Evolutionary conservation across 2,797 vertebrate species (phyloP).

Genomic region (Sebastes flavidus): DNA sequence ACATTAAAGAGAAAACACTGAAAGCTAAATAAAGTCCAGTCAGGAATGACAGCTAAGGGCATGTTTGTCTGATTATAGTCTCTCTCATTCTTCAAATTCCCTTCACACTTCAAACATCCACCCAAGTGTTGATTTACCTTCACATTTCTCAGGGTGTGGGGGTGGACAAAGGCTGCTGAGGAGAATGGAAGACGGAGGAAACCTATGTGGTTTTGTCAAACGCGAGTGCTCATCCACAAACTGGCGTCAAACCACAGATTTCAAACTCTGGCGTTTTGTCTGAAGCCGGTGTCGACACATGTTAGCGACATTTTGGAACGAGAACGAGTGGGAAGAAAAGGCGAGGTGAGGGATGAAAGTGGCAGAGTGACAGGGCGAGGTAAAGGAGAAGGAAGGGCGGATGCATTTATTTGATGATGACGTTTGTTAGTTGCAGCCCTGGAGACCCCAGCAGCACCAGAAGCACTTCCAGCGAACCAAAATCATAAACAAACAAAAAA

Average conservation of each 20-base stretch:
- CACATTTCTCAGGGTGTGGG: constrained; percentile 34
- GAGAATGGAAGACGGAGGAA: constrained; percentile 51
- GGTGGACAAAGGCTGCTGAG: constrained; percentile 52
- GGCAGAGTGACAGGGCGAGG: constrained; percentile 28
- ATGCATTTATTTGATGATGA: constrained; percentile 76
- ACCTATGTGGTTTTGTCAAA: constrained; percentile 65
- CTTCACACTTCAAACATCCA: constrained; percentile 56
- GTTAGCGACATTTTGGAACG: constrained; percentile 63
- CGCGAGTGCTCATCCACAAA: constrained; percentile 45
- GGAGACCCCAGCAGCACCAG: constrained; percentile 49
- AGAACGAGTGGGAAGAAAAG: constrained; percentile 27
- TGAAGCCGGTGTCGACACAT: constrained; percentile 51
- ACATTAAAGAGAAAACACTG: constrained; percentile 30
- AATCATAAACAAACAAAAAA: constrained; percentile 80
- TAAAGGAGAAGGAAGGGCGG: constrained; percentile 41
- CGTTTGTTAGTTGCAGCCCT: constrained; percentile 66
- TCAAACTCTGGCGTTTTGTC: constrained; percentile 63
- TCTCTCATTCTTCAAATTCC: constrained; percentile 40
- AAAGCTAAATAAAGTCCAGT: constrained; percentile 52
- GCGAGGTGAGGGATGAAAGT: constrained; percentile 36
- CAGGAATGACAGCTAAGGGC: constrained; percentile 50
- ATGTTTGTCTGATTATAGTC: constrained; percentile 57
- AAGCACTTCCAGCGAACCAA: constrained; percentile 58
- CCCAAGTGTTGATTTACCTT: constrained; percentile 58
- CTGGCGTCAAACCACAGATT: constrained; percentile 52